These are phyloP conservation scores for Bugula neritina DNA, from an alignment of 2,888 invertebrate species.

Conservation along the genomic window DNA sequence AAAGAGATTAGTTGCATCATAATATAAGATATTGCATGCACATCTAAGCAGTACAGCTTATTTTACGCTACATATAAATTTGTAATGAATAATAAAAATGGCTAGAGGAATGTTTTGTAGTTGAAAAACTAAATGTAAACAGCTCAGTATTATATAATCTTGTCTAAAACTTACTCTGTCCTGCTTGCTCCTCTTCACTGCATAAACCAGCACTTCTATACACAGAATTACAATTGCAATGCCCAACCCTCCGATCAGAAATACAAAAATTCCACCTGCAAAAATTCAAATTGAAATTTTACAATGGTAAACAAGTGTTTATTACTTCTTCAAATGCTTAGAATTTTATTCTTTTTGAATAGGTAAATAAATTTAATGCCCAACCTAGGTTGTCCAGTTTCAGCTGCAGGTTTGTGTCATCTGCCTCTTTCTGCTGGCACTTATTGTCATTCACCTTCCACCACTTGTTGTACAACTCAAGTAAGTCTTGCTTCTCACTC, in stretches of 20 bases:
- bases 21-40: too few species aligned
- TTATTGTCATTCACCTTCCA: constrained; percentile 72
- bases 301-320: too few species aligned
- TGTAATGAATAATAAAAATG: too few species aligned
- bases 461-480: constrained; percentile 83
- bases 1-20: too few species aligned
- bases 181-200: constrained; percentile 2
- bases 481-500: constrained; percentile 75
- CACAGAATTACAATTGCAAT: constrained; percentile 85
- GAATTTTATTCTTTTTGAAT: too few species aligned
- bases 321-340: too few species aligned
- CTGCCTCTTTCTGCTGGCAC: constrained; percentile 36
- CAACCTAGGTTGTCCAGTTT: constrained; percentile 9
- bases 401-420: constrained; percentile 68
- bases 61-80: too few species aligned
- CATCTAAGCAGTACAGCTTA: too few species aligned
- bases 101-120: too few species aligned
- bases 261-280: constrained; percentile 77
- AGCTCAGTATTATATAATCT: not conserved
- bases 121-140: not conserved
- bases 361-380: not conserved
- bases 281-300: too few species aligned
- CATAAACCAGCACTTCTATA: constrained; percentile 64
- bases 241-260: constrained; percentile 83
- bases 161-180: not conserved